Evolutionary conservation across 2,888 invertebrate genomes (phyloP), one percentile per base, ranked within the genome.

Genomic region (Eristalis tenax): DNA sequence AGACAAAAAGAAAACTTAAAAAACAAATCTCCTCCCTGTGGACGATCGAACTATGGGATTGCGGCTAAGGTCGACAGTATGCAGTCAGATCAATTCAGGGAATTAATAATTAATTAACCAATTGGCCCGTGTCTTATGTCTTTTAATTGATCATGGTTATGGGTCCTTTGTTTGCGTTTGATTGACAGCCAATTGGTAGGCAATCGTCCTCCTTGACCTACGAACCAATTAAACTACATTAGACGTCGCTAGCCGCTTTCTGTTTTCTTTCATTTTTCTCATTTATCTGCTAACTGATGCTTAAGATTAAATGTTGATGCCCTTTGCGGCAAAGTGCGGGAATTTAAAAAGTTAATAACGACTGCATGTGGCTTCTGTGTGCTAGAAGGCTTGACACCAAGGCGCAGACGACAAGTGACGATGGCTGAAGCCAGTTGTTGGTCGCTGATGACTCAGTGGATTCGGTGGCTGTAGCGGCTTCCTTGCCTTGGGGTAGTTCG

Each of bases 91-190:
- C 59, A 43, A 57, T 70, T 82, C 43, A 11, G 59, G 13, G 56
- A 80, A 75, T 82, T 70, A 76, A 66, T 65, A 65, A 75, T 69
- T 76, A 76, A 82, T 59, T 82, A 83, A 68, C 76, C 76, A 71
- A 77, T 65, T 70, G 57, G 82, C 65, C 56, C 15, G 69, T 68
- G 57, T 56, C 61, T 50, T 63, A 32, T 74, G 61, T 71, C 63
- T 66, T 71, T 74, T 69, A 83, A 78, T 83, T 78, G 64, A 63
- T 75, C 35, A 38, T 40, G 40, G 61, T 32, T 66, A 13, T 65
- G 32, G 6, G 50, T 50, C 61, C 26, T 61, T 64, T n/a, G 32
- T 59, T 38, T 63, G 59, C 57, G 68, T 65, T 75, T 79, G 74
- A 79, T 83, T 83, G 83, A 66, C 69, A 71, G 15, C 28, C 50